Percentiles rank a stretch among this genome's conserved stretches.
Evolutionary conservation across 2,888 invertebrate species (phyloP).

Genomic region (Norana najaformis): DNA sequence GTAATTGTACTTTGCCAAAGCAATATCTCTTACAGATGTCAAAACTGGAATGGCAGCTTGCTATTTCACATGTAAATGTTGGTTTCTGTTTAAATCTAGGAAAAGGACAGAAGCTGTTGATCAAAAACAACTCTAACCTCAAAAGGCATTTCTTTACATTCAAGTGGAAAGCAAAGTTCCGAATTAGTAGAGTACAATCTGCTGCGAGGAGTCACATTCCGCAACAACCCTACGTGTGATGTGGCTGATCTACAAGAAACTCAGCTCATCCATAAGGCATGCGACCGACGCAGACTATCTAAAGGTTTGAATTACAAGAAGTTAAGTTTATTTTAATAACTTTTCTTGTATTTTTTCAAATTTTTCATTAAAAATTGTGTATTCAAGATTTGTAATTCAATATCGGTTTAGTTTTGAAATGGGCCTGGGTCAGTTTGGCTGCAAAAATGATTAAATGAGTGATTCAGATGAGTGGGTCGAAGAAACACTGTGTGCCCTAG

Average conservation of each 20-base stretch:
- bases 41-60: neutral
- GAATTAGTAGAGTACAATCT: constrained; percentile 2
- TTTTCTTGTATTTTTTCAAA: no score
- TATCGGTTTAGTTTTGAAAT: no score
- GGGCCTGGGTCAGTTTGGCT: no score
- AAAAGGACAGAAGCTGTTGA: neutral
- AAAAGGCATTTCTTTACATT: neutral
- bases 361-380: no score
- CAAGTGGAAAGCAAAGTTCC: neutral
- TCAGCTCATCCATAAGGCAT: no score
- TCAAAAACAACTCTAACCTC: neutral
- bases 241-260: neutral
- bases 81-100: neutral
- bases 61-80: neutral
- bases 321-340: no score
- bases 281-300: no score
- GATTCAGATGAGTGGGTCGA: no score
- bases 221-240: neutral
- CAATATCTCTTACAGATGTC: neutral
- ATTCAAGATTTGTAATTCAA: no score
- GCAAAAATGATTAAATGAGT: no score
- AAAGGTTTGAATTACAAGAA: no score
- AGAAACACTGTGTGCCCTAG: no score
- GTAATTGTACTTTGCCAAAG: neutral
- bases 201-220: neutral